phyloP scores from a whole-genome alignment of 2,113 vertebrate genomes.

The Stigmatopora nigra region DNA sequence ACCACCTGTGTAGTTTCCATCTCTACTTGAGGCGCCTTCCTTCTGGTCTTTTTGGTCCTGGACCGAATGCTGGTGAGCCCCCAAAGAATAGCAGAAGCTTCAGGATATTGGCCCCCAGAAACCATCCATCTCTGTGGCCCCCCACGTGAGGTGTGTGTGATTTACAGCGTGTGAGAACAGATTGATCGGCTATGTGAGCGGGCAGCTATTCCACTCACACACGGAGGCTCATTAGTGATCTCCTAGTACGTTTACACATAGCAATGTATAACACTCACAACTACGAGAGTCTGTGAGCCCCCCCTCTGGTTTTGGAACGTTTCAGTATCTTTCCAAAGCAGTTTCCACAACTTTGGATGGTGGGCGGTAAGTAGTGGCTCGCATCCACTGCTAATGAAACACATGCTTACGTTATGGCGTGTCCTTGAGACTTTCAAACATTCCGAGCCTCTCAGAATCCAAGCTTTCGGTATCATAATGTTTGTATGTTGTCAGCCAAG shows the following conservation, averaged over 20 bases:
- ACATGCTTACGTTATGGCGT: constrained; percentile 50
- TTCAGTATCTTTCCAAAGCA: constrained; percentile 30
- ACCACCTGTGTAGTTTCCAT: constrained; percentile 71
- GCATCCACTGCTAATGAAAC: constrained; percentile 68
- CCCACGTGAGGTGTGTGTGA: constrained; percentile 61
- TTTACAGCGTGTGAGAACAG: constrained; percentile 70
- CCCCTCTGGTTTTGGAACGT: constrained; percentile 42
- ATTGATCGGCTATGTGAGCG: constrained; percentile 65
- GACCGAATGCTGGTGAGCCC: constrained; percentile 60
- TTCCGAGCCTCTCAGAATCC: constrained; percentile 21
- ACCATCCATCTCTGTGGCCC: constrained; percentile 37
- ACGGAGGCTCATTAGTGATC: constrained; percentile 58
- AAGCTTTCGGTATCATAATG: constrained; percentile 34
- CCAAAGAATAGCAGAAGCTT: constrained; percentile 44
- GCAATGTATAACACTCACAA: constrained; percentile 29
- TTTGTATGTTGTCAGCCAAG: constrained; percentile 19
- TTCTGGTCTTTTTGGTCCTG: constrained; percentile 20
- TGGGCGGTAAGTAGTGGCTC: constrained; percentile 48
- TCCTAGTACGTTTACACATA: constrained; percentile 51
- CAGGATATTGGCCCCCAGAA: constrained; percentile 45
- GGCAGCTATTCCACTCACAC: constrained; percentile 36
- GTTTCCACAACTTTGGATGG: constrained; percentile 46
- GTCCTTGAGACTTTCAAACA: constrained; percentile 33
- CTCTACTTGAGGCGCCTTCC: constrained; percentile 46
- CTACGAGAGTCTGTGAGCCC: constrained; percentile 28